These are phyloP conservation scores for Adela reaumurella DNA, from an alignment of 2,888 invertebrate species.

Conservation along the genomic window DNA sequence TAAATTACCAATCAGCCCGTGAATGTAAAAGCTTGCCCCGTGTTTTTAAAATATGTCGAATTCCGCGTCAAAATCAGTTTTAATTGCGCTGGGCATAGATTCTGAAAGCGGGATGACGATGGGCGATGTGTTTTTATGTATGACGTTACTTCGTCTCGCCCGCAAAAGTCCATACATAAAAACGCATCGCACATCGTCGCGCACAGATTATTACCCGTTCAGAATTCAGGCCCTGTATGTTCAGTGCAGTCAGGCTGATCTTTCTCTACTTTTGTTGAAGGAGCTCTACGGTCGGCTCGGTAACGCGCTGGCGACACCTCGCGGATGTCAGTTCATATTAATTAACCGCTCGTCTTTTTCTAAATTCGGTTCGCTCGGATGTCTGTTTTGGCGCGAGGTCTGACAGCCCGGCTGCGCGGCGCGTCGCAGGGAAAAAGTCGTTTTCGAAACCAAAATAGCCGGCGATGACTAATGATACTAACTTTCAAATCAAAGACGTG, in stretches of 20 bases:
- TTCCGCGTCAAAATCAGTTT: not conserved
- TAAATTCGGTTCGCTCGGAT: not conserved
- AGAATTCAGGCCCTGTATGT: no score
- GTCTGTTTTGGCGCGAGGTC: not conserved
- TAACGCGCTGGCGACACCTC: not conserved
- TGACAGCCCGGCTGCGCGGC: not conserved
- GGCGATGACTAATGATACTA: not conserved
- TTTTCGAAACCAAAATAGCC: not conserved
- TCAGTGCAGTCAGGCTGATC: no score
- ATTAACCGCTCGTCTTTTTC: constrained; percentile 22
- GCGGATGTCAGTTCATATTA: constrained; percentile 35
- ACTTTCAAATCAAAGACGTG: not conserved
- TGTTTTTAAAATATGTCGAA: not conserved
- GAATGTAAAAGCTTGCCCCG: not conserved
- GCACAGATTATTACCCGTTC: no score
- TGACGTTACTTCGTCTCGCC: no score
- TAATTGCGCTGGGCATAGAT: constrained; percentile 10
- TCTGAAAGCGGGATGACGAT: no score
- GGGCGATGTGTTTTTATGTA: no score
- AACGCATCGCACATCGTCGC: no score
- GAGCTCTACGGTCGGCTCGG: not conserved
- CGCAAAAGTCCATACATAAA: no score
- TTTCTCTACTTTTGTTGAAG: constrained; percentile 26
- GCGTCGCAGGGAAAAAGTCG: not conserved
- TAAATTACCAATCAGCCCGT: not conserved